Evolutionary conservation across 30 jellyfish, hydroid and myxozoan genomes (phyloP).

Genomic region (Hydractinia symbiolongicarpus): DNA sequence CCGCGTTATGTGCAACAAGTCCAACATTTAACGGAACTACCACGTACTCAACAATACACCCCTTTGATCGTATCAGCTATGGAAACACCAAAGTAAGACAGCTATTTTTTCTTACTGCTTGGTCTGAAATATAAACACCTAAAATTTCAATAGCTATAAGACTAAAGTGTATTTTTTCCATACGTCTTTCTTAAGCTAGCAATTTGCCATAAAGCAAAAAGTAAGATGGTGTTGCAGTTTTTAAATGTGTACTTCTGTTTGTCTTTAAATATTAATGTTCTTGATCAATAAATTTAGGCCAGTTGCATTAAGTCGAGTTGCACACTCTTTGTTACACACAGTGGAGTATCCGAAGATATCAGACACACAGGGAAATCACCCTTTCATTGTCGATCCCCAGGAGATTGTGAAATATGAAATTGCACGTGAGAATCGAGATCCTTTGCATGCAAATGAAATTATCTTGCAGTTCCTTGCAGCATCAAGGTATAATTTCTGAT

Average conservation of each 20-base stretch:
- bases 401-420: constrained; percentile 55
- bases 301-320: constrained; percentile 58
- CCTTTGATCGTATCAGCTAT: constrained; percentile 6
- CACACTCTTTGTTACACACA: constrained; percentile 69
- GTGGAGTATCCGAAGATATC: constrained; percentile 75
- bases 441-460: constrained; percentile 74
- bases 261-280: too few species aligned
- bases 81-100: constrained; percentile 15
- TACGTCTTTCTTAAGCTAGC: too few species aligned
- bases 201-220: too few species aligned
- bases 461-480: constrained; percentile 72
- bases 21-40: constrained; percentile 20
- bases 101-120: neutral
- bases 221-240: neutral
- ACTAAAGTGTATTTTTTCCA: too few species aligned
- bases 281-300: neutral
- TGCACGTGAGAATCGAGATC: constrained; percentile 68
- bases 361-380: constrained; percentile 84
- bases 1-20: constrained; percentile 3
- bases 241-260: neutral
- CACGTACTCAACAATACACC: constrained; percentile 22
- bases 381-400: constrained; percentile 74
- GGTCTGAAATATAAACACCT: neutral
- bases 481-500: constrained; percentile 16
- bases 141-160: too few species aligned